Percentiles rank a stretch among this genome's conserved stretches.
phyloP scores from a whole-genome alignment of 2,888 invertebrate species.

The Aporophyla lueneburgensis region DNA sequence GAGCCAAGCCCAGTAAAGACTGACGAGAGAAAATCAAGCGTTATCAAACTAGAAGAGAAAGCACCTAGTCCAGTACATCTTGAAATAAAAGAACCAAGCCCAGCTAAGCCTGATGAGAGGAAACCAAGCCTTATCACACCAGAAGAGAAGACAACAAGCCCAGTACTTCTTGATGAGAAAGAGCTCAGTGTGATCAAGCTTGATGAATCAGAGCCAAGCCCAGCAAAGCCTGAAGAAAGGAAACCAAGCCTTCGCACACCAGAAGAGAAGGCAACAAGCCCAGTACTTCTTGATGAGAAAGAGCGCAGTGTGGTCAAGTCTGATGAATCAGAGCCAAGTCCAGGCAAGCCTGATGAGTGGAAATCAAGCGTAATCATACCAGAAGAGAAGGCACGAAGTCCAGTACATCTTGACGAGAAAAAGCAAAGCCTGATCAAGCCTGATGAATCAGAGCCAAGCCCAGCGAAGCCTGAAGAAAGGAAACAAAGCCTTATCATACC shows the following conservation, averaged over 20 bases:
- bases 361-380: fast-evolving
- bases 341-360: not conserved
- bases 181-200: fast-evolving
- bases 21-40: not conserved
- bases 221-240: not conserved
- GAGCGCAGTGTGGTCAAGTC: too few relatives aligned
- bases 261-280: not conserved
- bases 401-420: not conserved
- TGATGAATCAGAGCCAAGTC: not conserved
- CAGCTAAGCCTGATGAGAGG: not conserved
- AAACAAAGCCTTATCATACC: not conserved
- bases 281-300: too few relatives aligned
- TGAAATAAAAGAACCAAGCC: not conserved
- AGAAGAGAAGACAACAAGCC: not conserved
- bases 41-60: not conserved
- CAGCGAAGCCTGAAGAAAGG: slow-evolving; percentile 4
- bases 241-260: not conserved
- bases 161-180: not conserved
- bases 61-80: not conserved
- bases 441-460: not conserved
- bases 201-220: not conserved
- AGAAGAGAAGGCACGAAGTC: not conserved
- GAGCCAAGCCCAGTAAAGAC: too few relatives aligned
- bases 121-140: not conserved
- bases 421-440: not conserved